Percentiles rank a stretch among this genome's conserved stretches.
These are phyloP conservation scores for Florisuga fusca DNA, from an alignment of 2,797 vertebrate genomes.

Conservation along the genomic window DNA sequence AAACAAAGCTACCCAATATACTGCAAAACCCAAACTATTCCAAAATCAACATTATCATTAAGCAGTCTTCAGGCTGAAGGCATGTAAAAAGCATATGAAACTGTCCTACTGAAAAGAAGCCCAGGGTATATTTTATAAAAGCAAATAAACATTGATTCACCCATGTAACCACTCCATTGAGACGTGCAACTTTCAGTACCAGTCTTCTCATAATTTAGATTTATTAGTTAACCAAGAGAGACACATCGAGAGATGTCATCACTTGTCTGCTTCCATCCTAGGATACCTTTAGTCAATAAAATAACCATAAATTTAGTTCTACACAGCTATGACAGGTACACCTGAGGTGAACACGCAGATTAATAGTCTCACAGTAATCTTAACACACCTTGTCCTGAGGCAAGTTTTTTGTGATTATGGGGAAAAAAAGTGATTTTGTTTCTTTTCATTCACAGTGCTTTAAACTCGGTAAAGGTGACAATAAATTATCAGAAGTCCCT, in stretches of 20 bases:
- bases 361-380: not conserved
- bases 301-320: not conserved
- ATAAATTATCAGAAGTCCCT: not conserved
- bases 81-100: not conserved
- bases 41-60: not conserved
- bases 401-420: not conserved
- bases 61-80: not conserved
- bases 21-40: not conserved
- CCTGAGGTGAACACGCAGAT: not conserved
- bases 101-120: not conserved
- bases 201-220: not conserved
- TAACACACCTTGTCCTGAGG: not conserved
- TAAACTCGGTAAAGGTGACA: not conserved
- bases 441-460: not conserved
- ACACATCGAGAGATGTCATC: not conserved
- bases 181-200: not conserved
- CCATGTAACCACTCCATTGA: not conserved
- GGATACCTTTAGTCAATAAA: not conserved
- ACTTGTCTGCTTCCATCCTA: not conserved
- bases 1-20: not conserved
- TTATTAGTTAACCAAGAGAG: not conserved
- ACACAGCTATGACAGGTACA: not conserved
- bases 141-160: not conserved
- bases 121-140: not conserved
- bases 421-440: not conserved